Evolutionary conservation across 2,888 invertebrate species (phyloP).

Genomic region (Drosophila tripunctata): DNA sequence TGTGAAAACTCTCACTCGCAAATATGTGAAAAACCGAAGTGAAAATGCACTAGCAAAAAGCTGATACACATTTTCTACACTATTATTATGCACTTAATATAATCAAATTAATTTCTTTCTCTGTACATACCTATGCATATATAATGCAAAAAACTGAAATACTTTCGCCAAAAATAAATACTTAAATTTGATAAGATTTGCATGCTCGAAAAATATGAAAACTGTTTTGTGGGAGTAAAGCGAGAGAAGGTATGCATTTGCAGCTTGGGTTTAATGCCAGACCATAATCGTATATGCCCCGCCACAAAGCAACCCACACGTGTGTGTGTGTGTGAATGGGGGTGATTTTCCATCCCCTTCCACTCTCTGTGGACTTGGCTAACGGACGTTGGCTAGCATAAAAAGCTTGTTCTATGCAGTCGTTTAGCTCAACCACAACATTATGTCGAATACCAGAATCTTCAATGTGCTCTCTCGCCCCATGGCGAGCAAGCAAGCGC

Average conservation of each 20-base stretch:
- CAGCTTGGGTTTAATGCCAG: conserved; percentile 7
- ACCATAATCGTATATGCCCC: conserved; percentile 66
- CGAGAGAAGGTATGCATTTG: conserved; percentile 21
- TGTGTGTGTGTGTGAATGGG: conserved; percentile 11
- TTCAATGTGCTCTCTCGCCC: conserved; percentile 69
- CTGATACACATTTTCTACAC: background rate
- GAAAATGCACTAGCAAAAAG: conserved; percentile 29
- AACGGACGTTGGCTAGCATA: conserved; percentile 57
- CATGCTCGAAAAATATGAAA: conserved; percentile 7
- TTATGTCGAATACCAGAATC: conserved; percentile 79
- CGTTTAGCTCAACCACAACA: conserved; percentile 80
- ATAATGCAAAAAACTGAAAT: background rate
- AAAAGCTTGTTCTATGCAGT: conserved; percentile 79
- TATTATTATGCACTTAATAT: background rate
- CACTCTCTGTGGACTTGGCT: conserved; percentile 39
- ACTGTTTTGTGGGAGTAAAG: background rate
- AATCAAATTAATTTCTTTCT: background rate
- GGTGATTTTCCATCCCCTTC: background rate
- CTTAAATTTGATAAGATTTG: conserved; percentile 20
- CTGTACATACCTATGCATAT: background rate
- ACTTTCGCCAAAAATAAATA: background rate
- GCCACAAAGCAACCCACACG: conserved; percentile 56
- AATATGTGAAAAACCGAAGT: background rate
- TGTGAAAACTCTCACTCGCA: conserved; percentile 36
- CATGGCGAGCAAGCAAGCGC: conserved; percentile 39